phyloP scores from a whole-genome alignment of 2,888 invertebrate genomes.

The Gisinianus flammeolus region DNA sequence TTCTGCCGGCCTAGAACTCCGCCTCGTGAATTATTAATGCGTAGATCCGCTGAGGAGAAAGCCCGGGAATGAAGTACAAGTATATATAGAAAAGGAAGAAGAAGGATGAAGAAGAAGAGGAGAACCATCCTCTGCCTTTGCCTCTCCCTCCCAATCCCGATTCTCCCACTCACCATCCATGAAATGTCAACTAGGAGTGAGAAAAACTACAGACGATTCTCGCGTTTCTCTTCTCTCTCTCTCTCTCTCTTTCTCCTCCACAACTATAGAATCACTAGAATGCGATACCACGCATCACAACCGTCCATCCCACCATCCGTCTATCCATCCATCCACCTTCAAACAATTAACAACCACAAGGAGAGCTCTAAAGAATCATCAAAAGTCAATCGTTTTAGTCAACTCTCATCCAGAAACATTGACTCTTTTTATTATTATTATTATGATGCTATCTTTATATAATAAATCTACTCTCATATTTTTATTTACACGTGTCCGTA shows the following conservation, averaged over 20 bases:
- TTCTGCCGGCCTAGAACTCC: slow-evolving; percentile 51
- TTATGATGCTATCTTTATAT: too few species aligned
- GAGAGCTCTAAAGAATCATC: neutral
- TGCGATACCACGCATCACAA: neutral
- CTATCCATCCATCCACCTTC: slow-evolving; percentile 1
- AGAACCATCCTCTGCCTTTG: slow-evolving; percentile 35
- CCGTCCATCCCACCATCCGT: neutral
- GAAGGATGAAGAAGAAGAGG: slow-evolving; percentile 16
- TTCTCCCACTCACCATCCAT: slow-evolving; percentile 44
- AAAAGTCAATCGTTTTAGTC: slow-evolving; percentile 4
- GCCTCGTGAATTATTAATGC: slow-evolving; percentile 56
- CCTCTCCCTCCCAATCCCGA: slow-evolving; percentile 43
- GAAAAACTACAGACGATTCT: slow-evolving; percentile 35
- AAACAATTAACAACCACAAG: slow-evolving; percentile 32
- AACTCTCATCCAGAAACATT: too few species aligned
- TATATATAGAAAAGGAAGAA: neutral
- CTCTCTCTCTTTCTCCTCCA: neutral
- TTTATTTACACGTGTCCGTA: too few species aligned
- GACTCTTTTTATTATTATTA: too few species aligned
- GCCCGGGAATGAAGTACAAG: slow-evolving; percentile 43
- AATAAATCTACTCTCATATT: too few species aligned
- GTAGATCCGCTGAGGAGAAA: slow-evolving; percentile 49
- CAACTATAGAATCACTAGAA: too few species aligned
- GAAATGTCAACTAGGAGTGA: slow-evolving; percentile 44
- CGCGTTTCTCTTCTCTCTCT: neutral